Conservation (phyloP, 2,888 invertebrate species). For the Lamellibrachia satsuma region DNA sequence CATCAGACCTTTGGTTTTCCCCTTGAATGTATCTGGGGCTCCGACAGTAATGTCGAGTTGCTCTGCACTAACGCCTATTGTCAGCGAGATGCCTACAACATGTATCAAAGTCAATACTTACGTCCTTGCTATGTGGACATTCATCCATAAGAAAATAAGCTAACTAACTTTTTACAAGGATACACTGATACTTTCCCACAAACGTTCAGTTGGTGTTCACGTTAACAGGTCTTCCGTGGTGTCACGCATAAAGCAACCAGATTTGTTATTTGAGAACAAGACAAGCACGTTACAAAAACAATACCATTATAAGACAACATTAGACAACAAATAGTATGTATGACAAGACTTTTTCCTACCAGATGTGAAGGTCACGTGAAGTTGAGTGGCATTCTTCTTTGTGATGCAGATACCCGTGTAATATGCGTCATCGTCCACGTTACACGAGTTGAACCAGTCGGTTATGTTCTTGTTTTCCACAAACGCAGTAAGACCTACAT, state of each 20-base stretch:
- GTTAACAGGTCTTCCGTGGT: no score
- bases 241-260: no score
- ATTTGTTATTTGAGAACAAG: no score
- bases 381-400: not conserved
- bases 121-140: not conserved
- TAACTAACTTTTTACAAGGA: no score
- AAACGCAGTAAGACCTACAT: not conserved
- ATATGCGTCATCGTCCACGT: not conserved
- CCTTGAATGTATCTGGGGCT: not conserved
- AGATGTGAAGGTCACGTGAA: not conserved
- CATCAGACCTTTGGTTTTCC: conserved; percentile 17
- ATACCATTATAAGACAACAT: no score
- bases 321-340: not conserved
- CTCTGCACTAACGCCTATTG: not conserved
- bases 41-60: conserved; percentile 7
- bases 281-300: no score
- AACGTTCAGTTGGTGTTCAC: no score
- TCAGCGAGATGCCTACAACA: not conserved
- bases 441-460: not conserved
- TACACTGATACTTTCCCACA: no score
- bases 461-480: not conserved
- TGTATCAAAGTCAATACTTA: not conserved
- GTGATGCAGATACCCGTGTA: not conserved
- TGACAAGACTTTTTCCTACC: not conserved
- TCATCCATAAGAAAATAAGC: no score